phyloP scores from a whole-genome alignment of 2,888 invertebrate genomes.

The Archips crataeganus region DNA sequence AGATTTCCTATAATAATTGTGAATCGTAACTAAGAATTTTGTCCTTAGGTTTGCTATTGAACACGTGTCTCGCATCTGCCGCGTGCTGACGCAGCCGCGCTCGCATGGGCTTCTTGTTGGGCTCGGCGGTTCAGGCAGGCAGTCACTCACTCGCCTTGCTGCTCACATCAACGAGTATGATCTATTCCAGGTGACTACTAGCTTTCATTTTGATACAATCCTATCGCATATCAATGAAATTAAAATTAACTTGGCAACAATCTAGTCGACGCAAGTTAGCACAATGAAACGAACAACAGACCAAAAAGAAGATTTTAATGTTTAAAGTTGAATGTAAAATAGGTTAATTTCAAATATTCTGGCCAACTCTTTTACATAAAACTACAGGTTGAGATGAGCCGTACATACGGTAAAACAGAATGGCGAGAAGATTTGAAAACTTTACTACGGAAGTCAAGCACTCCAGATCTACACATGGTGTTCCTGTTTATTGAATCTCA shows the following conservation, averaged over 20 bases:
- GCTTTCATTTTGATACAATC: too few species aligned
- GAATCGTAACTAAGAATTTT: neutral
- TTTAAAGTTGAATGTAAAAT: too few species aligned
- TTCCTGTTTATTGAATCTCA: conserved; percentile 97
- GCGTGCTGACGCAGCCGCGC: conserved; percentile 96
- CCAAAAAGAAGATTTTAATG: too few species aligned
- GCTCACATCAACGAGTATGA: conserved; percentile 98
- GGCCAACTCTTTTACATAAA: neutral
- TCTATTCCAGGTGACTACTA: conserved; percentile 85
- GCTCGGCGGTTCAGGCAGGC: conserved; percentile 96
- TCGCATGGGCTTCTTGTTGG: conserved; percentile 96
- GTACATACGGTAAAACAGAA: conserved; percentile 92
- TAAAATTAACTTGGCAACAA: too few species aligned
- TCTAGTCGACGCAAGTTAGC: too few species aligned
- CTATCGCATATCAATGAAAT: too few species aligned
- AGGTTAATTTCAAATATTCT: too few species aligned
- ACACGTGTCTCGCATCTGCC: conserved; percentile 95
- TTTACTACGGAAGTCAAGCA: conserved; percentile 92
- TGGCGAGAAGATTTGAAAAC: conserved; percentile 97
- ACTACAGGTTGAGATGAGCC: conserved; percentile 94
- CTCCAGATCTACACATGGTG: conserved; percentile 94
- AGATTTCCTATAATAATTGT: neutral
- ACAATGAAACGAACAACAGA: too few species aligned
- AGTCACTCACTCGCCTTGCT: conserved; percentile 95
- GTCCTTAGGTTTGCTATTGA: conserved; percentile 94